Base-by-base conservation (phyloP, 2,113 vertebrate species). In the Catharus bicknelli region DNA sequence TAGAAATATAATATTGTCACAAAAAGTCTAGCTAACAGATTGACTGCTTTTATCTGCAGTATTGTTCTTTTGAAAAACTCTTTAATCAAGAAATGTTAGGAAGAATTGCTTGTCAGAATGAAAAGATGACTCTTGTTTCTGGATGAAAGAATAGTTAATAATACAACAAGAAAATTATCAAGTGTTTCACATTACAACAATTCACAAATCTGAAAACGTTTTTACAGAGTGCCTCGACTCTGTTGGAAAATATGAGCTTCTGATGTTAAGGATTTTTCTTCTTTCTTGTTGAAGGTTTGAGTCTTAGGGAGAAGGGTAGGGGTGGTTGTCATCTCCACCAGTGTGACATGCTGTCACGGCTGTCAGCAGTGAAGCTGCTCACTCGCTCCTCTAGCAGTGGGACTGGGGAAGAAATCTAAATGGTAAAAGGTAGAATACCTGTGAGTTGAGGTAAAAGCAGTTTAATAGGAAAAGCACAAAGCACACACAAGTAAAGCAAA, bases 321-420 rank as follows among this genome's bases (percentile, higher is more conserved):
- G 13, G 36, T 69, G 62, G 18, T 47, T 85, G 36, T 64, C 43
- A 32, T 74, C 88, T 74, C 90, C 47, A 69, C 90, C 84, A 87
- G 16, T 74, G 58, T 90, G 75, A 54, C 45, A 20, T 61, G 15
- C 5, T 26, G 40, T 34, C 1, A 0, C 2, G 2, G 16, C 21
- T 47, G 13, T 9, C 47, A 67, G 45, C 54, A 54, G 0, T 23
- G 25, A 16, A 61, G 29, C 40, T 5, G 1, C 54, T 48, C 1
- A 0, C n/a, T 61, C 1, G 0, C 29, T 81, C 6, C 38, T 9
- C 7, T 17, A 26, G 0, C 16, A 54, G 29, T 55, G 40, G 47
- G n/a, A 36, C 0, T 25, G 8, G 5, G 26, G 30, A 42, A 38
- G 50, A 21, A 68, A 62, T 27, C 23, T 27, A 30, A 27, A 40